phyloP scores from a whole-genome alignment of 1,140 invertebrate species.

The Sarcophaga bullata region DNA sequence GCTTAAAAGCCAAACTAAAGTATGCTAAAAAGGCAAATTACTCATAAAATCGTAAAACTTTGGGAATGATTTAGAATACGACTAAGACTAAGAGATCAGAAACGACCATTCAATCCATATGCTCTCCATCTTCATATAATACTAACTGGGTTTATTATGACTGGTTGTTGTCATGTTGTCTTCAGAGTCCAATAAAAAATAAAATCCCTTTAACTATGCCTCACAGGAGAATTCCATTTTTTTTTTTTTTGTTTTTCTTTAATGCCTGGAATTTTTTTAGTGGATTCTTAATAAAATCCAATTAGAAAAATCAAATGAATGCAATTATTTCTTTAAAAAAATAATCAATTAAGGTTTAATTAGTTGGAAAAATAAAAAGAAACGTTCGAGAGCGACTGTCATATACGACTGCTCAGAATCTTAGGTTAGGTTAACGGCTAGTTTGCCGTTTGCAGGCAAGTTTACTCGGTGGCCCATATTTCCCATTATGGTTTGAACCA shows the following conservation, averaged over 20 bases:
- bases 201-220: background rate
- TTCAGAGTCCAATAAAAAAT: background rate
- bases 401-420: too few species aligned
- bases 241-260: background rate
- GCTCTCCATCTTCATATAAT: background rate
- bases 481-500: too few species aligned
- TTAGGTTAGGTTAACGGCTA: too few species aligned
- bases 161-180: background rate
- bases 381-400: too few species aligned
- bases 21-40: conserved; percentile 29
- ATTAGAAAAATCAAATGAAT: background rate
- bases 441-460: too few species aligned
- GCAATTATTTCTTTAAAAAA: background rate
- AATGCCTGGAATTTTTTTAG: background rate
- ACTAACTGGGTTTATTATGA: background rate
- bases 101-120: background rate
- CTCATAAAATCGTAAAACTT: conserved; percentile 27
- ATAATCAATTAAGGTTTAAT: too few species aligned
- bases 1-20: background rate
- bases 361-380: too few species aligned
- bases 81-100: background rate
- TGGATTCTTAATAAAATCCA: background rate
- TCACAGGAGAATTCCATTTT: background rate
- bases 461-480: too few species aligned
- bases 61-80: background rate